Evolutionary conservation across 30 jellyfish, hydroid and myxozoan genomes (phyloP).

Genomic region (Hydractinia echinata): DNA sequence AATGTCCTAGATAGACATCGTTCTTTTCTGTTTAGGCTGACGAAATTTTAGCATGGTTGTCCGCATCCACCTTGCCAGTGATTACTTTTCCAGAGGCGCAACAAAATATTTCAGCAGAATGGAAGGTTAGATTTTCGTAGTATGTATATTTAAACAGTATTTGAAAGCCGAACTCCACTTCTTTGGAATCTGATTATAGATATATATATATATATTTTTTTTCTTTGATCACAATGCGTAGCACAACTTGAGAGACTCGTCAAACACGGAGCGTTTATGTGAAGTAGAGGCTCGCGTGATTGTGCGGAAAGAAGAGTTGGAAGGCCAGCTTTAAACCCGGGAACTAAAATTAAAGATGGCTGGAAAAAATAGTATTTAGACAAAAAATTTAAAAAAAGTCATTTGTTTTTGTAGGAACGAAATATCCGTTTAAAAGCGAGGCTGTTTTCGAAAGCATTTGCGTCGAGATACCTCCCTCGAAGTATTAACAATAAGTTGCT

Average conservation of each 20-base stretch:
- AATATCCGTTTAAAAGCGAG: conserved; percentile 17
- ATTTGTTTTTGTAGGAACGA: neutral
- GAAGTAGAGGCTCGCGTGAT: neutral
- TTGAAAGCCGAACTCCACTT: too few species aligned
- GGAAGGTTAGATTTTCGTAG: too few species aligned
- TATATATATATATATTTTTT: too few species aligned
- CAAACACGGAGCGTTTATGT: too few species aligned
- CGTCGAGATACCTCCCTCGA: conserved; percentile 14
- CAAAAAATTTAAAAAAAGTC: too few species aligned
- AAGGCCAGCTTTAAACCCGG: too few species aligned
- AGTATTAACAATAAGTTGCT: conserved; percentile 10
- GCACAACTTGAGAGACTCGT: too few species aligned
- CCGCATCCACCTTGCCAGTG: neutral
- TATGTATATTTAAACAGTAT: too few species aligned
- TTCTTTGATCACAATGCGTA: too few species aligned
- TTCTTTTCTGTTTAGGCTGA: neutral
- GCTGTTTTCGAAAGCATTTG: neutral
- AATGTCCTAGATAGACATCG: neutral
- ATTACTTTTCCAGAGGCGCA: neutral
- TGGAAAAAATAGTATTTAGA: too few species aligned
- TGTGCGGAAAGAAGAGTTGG: neutral
- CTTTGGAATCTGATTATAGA: too few species aligned
- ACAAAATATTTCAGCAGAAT: neutral
- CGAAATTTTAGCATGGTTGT: neutral
- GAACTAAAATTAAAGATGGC: too few species aligned